These are phyloP conservation scores for Enteromius paludinosus DNA, from an alignment of 2,797 vertebrate genomes.

Conservation along the genomic window DNA sequence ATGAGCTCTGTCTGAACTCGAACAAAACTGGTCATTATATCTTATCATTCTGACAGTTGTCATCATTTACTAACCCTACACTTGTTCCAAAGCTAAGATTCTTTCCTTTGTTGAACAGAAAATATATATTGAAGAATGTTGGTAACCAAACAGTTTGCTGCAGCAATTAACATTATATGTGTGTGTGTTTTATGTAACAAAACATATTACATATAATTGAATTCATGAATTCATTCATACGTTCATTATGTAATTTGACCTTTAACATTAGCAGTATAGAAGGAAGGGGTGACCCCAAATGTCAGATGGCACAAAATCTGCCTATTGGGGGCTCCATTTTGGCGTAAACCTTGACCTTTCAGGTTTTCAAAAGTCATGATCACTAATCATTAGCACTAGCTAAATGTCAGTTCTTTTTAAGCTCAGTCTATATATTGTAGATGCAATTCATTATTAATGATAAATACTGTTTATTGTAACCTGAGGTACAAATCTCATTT, in stretches of 20 bases:
- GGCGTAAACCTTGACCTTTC: background rate
- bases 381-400: background rate
- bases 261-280: conserved; percentile 39
- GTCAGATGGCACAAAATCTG: conserved; percentile 1
- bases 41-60: background rate
- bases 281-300: conserved; percentile 37
- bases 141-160: background rate
- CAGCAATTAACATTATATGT: background rate
- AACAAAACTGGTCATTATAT: background rate
- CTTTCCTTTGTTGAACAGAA: background rate
- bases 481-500: too few species aligned
- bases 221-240: background rate
- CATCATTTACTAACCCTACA: background rate
- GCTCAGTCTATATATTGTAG: background rate
- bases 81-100: background rate
- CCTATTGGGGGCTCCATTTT: conserved; percentile 13
- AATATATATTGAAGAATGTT: background rate
- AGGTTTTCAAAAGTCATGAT: background rate
- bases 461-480: too few species aligned
- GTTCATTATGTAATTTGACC: conserved; percentile 42
- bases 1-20: background rate
- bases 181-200: background rate
- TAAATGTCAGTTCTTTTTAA: background rate
- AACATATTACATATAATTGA: background rate
- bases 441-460: background rate